These are phyloP conservation scores for Gortyna flavago DNA, from an alignment of 2,888 invertebrate species.

Conservation along the genomic window DNA sequence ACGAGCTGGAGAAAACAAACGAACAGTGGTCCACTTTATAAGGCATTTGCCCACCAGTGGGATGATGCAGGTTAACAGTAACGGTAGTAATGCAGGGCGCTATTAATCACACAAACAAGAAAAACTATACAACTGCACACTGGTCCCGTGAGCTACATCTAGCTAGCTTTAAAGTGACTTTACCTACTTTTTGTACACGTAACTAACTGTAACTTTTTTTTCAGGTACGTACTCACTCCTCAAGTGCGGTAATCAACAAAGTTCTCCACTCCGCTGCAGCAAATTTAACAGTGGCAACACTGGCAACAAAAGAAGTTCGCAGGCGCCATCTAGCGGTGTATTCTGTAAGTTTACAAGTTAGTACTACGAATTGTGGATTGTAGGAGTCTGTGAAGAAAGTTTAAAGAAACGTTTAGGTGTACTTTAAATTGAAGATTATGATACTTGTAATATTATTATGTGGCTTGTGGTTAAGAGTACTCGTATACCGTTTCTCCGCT, in stretches of 20 bases:
- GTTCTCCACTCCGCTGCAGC: constrained; percentile 66
- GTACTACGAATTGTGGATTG: constrained; percentile 30
- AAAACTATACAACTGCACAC: neutral
- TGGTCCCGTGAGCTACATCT: neutral
- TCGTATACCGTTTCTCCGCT: neutral
- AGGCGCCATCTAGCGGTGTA: constrained; percentile 70
- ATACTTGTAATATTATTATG: neutral
- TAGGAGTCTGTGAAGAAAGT: constrained; percentile 20
- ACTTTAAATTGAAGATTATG: constrained; percentile 23
- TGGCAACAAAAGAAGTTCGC: constrained; percentile 75
- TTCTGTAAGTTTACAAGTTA: constrained; percentile 46
- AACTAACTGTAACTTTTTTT: constrained; percentile 54
- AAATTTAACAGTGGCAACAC: constrained; percentile 78
- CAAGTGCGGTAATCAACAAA: constrained; percentile 66
- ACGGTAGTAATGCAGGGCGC: neutral
- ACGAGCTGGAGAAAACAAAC: no score
- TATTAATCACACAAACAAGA: neutral
- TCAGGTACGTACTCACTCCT: constrained; percentile 72
- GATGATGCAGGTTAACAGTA: neutral
- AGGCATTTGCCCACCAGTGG: no score
- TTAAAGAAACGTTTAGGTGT: constrained; percentile 38
- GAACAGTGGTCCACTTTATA: no score
- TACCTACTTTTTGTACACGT: constrained; percentile 12
- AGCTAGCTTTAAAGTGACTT: constrained; percentile 6
- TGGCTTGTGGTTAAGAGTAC: neutral